Percentiles rank a stretch among this genome's conserved stretches.
Conservation (phyloP, 2,888 invertebrate species). For the Sinhomidia bicolor region DNA sequence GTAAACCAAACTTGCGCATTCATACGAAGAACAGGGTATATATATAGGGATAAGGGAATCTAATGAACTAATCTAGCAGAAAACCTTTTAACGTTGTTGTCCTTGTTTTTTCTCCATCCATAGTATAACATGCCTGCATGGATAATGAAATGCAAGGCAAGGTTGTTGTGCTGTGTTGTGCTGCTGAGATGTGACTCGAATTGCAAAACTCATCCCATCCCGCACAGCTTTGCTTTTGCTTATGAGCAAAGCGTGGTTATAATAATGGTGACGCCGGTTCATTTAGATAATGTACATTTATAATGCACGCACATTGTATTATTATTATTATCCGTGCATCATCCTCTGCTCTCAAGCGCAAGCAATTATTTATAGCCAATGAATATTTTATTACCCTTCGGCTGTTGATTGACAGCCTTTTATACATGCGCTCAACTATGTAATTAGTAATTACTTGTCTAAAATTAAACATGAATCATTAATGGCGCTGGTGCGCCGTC, state of each 20-base stretch:
- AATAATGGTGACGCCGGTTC: not conserved
- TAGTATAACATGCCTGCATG: too few species aligned
- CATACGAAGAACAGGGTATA: too few species aligned
- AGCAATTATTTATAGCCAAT: constrained; percentile 30
- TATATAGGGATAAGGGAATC: too few species aligned
- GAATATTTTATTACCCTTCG: constrained; percentile 41
- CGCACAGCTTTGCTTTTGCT: too few species aligned
- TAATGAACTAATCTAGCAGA: not conserved
- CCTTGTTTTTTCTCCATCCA: too few species aligned
- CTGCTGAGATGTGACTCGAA: too few species aligned
- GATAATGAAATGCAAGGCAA: too few species aligned
- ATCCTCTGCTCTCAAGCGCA: not conserved
- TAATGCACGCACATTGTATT: not conserved
- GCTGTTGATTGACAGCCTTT: constrained; percentile 38
- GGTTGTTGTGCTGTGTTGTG: too few species aligned
- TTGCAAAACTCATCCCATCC: too few species aligned
- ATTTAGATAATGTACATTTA: not conserved
- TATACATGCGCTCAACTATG: constrained; percentile 19
- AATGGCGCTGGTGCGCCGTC: not conserved
- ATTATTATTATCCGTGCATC: not conserved
- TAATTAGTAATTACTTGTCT: constrained; percentile 52
- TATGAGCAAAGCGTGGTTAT: too few species aligned
- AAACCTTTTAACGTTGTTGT: not conserved
- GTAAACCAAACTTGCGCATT: too few species aligned
- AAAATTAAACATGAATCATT: constrained; percentile 53